phyloP scores from a whole-genome alignment of 2,797 vertebrate genomes.

The Podarcis lilfordi region DNA sequence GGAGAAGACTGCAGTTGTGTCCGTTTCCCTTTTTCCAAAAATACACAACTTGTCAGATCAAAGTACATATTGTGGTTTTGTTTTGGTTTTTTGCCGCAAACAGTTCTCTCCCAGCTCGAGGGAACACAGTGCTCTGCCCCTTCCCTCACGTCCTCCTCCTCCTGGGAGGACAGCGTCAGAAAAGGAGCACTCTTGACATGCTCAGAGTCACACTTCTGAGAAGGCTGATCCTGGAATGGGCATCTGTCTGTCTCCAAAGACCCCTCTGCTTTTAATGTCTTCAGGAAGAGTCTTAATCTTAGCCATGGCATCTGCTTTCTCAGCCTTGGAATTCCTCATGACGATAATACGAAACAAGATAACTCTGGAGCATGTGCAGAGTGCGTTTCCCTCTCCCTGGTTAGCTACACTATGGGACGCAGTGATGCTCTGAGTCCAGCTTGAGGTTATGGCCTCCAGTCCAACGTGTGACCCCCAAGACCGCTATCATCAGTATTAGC shows the following conservation, averaged over 20 bases:
- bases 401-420: not conserved
- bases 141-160: not conserved
- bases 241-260: not conserved
- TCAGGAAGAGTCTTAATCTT: not conserved
- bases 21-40: not conserved
- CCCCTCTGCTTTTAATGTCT: not conserved
- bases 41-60: no score
- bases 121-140: no score
- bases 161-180: not conserved
- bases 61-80: no score
- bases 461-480: no score
- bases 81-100: not conserved
- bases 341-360: not conserved
- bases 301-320: not conserved
- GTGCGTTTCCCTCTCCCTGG: not conserved
- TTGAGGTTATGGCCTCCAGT: not conserved
- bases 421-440: not conserved
- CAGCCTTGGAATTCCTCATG: not conserved
- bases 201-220: not conserved
- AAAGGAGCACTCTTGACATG: not conserved
- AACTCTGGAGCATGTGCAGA: not conserved
- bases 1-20: not conserved
- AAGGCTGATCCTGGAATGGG: no score
- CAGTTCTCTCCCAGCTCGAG: not conserved
- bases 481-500: no score